Evolutionary conservation across 2,888 invertebrate genomes (phyloP), one percentile per base, ranked within the genome.

Genomic region (Eurois occulta): DNA sequence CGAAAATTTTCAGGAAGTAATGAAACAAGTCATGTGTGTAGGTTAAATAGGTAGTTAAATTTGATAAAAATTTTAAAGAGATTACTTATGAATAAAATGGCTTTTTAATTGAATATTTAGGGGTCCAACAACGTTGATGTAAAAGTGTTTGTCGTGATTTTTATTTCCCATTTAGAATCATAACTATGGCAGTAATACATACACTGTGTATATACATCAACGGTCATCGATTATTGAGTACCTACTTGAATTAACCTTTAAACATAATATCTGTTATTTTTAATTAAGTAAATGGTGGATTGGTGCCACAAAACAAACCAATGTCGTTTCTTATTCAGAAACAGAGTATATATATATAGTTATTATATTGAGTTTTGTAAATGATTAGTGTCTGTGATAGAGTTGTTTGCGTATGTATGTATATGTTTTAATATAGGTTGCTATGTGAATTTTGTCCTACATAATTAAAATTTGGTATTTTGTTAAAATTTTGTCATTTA

Each of bases 31-130:
- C 94, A 93, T 93, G 93, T 93, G 90, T 90, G 90, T 92, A 93
- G 93, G 88, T 93, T 94, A 94, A 93, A 94, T 96, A 96, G 95
- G 94, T 96, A 96, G 96, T 94, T 92, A 93, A 95, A 95, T 95
- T 95, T 95, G 95, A 95, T 95, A 96, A 95, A 94, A 92, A 76
- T 95, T 96, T 96, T 95, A 95, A 95, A 94, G 93, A 95, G 93
- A 94, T 95, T 94, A 95, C 94, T 95, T 96, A 95, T 95, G 93
- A 95, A 95, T 94, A 94, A 93, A 95, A 94, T 94, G 93, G 95
- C 95, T 96, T 96, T 95, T 96, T 95, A 93, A 95, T 94, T 94
- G 92, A 95, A 95, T 94, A 93, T 94, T 94, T 94, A 95, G 95
- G 95, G 96, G 96, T 96, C 96, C 96, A 96, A 95, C 93, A 93